Evolutionary conservation across 2,113 vertebrate genomes (phyloP), one percentile per base, ranked within the genome.

Genomic region (Misgurnus mizolepis): DNA sequence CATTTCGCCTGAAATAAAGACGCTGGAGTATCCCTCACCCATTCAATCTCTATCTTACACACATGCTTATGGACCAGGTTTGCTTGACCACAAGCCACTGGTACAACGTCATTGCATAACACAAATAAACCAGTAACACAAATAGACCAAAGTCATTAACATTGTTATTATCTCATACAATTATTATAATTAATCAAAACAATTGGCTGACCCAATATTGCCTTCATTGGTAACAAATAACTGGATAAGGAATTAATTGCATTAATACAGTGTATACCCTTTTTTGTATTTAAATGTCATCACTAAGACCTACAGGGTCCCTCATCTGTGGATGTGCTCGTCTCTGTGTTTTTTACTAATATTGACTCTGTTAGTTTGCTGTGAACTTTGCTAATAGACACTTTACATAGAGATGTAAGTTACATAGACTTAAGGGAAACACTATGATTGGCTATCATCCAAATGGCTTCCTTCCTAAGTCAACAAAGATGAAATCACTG

Each of bases 331-430:
- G 14, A 49, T 40, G 9, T 56, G 7, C 56, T 66, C 56, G 45
- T 65, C 27, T 55, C 15, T 72, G 47, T 65, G 53, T 80, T 80
- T 58, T 66, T 4, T 67, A 47, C 80, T 67, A 71, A 73, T 73
- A 67, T 60, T 74, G 68, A 79, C 76, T 66, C n/a, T 60, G 55
- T 73, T 53, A 12, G 76, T 68, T 43, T 68, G 62, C 62, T 79
- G 55, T 12, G 43, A 74, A 53, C 64, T 62, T n/a, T 68, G 62
- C 69, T 74, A 56, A 83, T 79, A 64, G 69, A 74, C 61, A 58
- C 50, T 60, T 73, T 76, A 61, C 75, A 78, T 55, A 67, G 62
- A 22, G 18, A 56, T 74, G 18, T 41, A 40, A 66, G 53, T 49
- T 47, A 61, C 45, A 73, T 45, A 47, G 50, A 64, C 7, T 27